Base-by-base conservation (phyloP, 2,113 vertebrate species). In the Panurus biarmicus region DNA sequence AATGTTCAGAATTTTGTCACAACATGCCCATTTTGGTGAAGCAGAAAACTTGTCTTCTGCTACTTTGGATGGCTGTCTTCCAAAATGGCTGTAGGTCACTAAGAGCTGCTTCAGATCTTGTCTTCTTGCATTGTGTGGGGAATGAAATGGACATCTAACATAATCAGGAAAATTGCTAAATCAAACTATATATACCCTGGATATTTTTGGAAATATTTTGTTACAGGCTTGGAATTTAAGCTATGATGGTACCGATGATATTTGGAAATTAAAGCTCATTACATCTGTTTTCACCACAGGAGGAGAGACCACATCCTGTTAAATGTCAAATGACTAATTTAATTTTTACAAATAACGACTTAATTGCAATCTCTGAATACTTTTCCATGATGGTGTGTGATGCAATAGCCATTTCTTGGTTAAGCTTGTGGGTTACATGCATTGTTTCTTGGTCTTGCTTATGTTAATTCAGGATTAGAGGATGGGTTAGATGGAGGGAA, bases 241-340 rank as follows among this genome's bases (percentile, higher is more conserved):
- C 50, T 91, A 69, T 94, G 89, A 71, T 88, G 33, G 48, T 79
- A 70, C 35, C 18, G 15, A 25, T 57, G 74, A 48, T 90, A 50
- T 70, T 91, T 94, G 84, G 95, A 93, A 96, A 91, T 94, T 84
- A 89, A 85, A 89, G 28, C 44, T 92, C 42, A 79, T 94, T 93
- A 61, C 82, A 69, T 95, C 54, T 85, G 9, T 57, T 53, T 58
- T 79, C 23, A 62, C 89, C 80, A 44, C 66, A 76, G 45, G 45
- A 94, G 11, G 5, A 79, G 71, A 90, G 67, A 94, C 91, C 93
- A 96, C 91, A 96, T 95, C 96, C 95, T 95, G 81, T 76, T 65
- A 82, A 87, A 94, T 92, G 81, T 88, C 77, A 7, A 94, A 96
- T 91, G 89, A 95, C 84, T 95, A 89, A 87, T 64, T 81, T 84